Evolutionary conservation across 1,140 invertebrate genomes (phyloP), one percentile per base, ranked within the genome.

Genomic region (Dendrolimus punctatus): DNA sequence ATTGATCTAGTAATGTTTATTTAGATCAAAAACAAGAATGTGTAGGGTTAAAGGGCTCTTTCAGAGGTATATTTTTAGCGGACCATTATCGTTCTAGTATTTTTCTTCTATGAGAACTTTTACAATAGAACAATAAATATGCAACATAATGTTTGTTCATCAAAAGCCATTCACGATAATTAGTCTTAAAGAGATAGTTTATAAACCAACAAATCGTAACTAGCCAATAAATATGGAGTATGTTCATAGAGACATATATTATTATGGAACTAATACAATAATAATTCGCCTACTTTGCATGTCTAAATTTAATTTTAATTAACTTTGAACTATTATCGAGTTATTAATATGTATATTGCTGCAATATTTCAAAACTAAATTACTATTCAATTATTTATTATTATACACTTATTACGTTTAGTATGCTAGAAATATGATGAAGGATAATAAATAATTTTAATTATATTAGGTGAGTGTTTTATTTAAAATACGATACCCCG

Each of bases 391-490:
- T 88, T 88, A 88, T 88, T 87, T 87, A 84, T 84, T 82, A 85
- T 85, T 86, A 87, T 87, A 88, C 87, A 88, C 84, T 87, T 87
- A 88, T 88, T 88, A 88, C 82, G 85, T 88, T 88, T 88, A 88
- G 87, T 85, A 87, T 87, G 85, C 87, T 88, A 87, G 87, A 87
- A 85, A 85, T 88, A 87, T 88, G 82, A 88, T 84, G 85, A 87
- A 87, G 80, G 87, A 88, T 88, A 88, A 88, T 88, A 88, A 88
- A 88, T 88, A 87, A 88, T 88, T 88, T 87, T 88, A 88, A 88
- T 88, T 88, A 88, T 88, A 88, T 85, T 84, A 85, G 67, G 72
- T 68, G 54, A 55, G 71, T 68, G 78, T 85, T 80, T 87, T 72
- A 83, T 87, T 87, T 67, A 36, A 7, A 23, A 23, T 23, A 23